A percentile compares a stretch with the other conserved stretches of the same genome.
phyloP scores from a whole-genome alignment of 2,113 vertebrate genomes.

The Nansenia antarctica region DNA sequence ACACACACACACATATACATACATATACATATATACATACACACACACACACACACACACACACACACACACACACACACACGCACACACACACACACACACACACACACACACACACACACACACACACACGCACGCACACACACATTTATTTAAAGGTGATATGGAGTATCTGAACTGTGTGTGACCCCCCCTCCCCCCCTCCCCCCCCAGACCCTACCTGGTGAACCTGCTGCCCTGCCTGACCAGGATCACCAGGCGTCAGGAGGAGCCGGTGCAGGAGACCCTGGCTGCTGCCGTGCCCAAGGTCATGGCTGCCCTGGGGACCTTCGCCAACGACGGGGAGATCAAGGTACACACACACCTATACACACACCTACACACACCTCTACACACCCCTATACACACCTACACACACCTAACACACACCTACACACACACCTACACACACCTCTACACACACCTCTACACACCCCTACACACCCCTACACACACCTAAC shows the following conservation, averaged over 20 bases:
- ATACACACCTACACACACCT: too few species aligned
- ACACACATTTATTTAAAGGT: too few species aligned
- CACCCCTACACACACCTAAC: too few species aligned
- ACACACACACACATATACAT: background rate
- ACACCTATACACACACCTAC: background rate
- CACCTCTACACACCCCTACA: too few species aligned
- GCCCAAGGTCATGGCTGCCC: slow-evolving; percentile 92
- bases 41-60: background rate
- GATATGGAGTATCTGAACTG: background rate
- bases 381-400: background rate
- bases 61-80: background rate
- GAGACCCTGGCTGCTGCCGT: slow-evolving; percentile 90
- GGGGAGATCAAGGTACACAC: slow-evolving; percentile 91
- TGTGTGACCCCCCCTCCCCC: background rate
- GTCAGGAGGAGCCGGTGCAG: slow-evolving; percentile 91
- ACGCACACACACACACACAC: background rate
- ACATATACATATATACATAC: too few species aligned
- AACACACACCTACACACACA: too few species aligned
- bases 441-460: too few species aligned
- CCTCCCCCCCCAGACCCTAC: slow-evolving; percentile 81
- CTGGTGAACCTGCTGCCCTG: slow-evolving; percentile 95
- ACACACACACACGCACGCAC: background rate
- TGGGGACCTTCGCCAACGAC: slow-evolving; percentile 95
- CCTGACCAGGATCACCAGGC: slow-evolving; percentile 88
- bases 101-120: background rate